Evolutionary conservation across 2,797 vertebrate species (phyloP).

Genomic region (Arremon brunneinucha): DNA sequence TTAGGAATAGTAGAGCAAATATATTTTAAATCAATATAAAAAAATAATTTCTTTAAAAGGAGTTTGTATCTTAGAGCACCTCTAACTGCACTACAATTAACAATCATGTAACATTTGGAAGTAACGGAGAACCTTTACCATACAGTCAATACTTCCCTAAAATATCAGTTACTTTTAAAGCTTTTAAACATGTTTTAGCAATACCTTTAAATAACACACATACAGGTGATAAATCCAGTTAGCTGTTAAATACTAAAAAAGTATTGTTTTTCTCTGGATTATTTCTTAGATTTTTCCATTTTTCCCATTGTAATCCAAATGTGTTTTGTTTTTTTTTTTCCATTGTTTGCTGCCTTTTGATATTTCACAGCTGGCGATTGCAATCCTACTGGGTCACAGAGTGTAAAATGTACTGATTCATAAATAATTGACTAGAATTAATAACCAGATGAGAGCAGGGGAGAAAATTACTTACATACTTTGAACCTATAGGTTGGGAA

Average conservation of each 20-base stretch:
- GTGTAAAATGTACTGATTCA: not conserved
- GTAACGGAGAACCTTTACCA: not conserved
- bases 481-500: not conserved
- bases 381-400: not conserved
- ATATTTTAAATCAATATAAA: not conserved
- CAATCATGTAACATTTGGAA: not conserved
- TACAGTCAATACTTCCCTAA: not conserved
- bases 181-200: not conserved
- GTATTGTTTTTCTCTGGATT: not conserved
- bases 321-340: not conserved
- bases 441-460: not conserved
- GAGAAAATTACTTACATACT: not conserved
- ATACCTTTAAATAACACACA: not conserved
- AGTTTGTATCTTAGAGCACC: rapidly evolving
- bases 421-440: not conserved
- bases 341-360: not conserved
- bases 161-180: not conserved
- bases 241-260: not conserved
- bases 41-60: not conserved
- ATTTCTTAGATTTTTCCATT: not conserved
- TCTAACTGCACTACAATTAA: not conserved
- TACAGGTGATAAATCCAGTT: not conserved
- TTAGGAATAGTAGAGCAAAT: not conserved
- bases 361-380: not conserved
- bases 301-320: not conserved